Base-by-base conservation (phyloP, 2,113 vertebrate species). In the Empidonax traillii region DNA sequence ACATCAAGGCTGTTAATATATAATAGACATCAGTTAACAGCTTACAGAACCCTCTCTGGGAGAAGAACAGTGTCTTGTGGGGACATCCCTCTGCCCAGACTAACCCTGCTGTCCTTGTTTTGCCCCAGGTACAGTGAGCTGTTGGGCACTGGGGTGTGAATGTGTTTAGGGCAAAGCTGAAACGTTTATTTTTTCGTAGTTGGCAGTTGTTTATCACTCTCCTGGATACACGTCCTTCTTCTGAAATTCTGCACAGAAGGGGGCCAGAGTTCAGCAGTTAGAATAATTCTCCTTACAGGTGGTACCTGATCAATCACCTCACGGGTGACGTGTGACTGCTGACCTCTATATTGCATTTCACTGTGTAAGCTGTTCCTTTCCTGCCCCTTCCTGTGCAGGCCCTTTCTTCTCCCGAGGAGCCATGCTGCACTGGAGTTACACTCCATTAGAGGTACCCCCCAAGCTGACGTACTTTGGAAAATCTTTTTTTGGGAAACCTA, bases 231-330 rank as follows among this genome's bases (percentile, higher is more conserved):
- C 6, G 7, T 16, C 79, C 68, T 80, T 78, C 81, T 58, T 73
- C 81, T 3, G 3, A 90, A 80, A 23, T 28, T 65, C 74, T 87
- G n/a, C 72, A 31, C 25, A 35, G 90, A 84, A 31, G 44, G 66
- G 43, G 66, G 56, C 69, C 84, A 85, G 52, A 69, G 89, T 93
- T 94, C 87, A 90, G 73, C 44, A 59, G 62, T 85, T 65, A 56
- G 66, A 82, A 77, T 91, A 77, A 86, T 62, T 96, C 89, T 79
- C 71, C 62, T 94, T 95, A 82, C 80, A 89, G 94, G 87, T 96
- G 85, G 71, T 95, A 89, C 62, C 80, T 75, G 89, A 90, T 90
- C 73, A 85, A 79, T 96, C 74, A 85, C 3, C 39, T 79, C 67
- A 12, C 0, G 58, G 79, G 76, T 84, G 79, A 89, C 89, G 43